Base-by-base conservation (phyloP, 2,113 vertebrate genomes). In the Xiphorhynchus elegans region DNA sequence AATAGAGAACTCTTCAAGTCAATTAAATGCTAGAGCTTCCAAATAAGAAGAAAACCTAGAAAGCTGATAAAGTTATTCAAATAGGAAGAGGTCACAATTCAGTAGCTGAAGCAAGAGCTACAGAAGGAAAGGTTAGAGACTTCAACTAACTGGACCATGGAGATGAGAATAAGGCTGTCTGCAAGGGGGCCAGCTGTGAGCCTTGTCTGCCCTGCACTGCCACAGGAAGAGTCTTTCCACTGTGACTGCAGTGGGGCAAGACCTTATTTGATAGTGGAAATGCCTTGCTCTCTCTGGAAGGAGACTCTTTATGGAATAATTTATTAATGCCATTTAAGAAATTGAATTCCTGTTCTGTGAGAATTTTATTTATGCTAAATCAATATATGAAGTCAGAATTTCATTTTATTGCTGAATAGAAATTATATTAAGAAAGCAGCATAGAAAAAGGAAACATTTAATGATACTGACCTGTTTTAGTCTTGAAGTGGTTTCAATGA, bases 291-390 rank as follows among this genome's bases (percentile, higher is more conserved):
- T 73, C 49, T 82, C 58, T 42, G 58, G 53, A 89, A 92, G 49
- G 31, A 79, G 50, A 73, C 39, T 91, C 87, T 77, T 89, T 62
- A 76, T 62, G 56, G 56, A 90, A 88, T 90, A 92, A 88, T 85
- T 92, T 92, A 94, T 85, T 90, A 88, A 72, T 60, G 37, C 64
- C 87, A 90, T 90, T 94, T 93, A 92, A 95, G 76, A 90, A 94
- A 97, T 63, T 93, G 92, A 88, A 86, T 95, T 92, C 76, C 82
- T 93, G 64, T 93, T 95, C 79, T 3, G 3, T 20, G 35, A 67
- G 47, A 89, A 91, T 87, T 96, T 95, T 93, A 95, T 97, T 96
- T 91, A 96, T 87, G 84, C 8, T 95, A 93, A 96, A 95, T 95
- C 95, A 94, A 95, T 95, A 94, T 10, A 73, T 88, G 79, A 95